phyloP scores from a whole-genome alignment of 2,797 vertebrate genomes.

The Staurois parvus region DNA sequence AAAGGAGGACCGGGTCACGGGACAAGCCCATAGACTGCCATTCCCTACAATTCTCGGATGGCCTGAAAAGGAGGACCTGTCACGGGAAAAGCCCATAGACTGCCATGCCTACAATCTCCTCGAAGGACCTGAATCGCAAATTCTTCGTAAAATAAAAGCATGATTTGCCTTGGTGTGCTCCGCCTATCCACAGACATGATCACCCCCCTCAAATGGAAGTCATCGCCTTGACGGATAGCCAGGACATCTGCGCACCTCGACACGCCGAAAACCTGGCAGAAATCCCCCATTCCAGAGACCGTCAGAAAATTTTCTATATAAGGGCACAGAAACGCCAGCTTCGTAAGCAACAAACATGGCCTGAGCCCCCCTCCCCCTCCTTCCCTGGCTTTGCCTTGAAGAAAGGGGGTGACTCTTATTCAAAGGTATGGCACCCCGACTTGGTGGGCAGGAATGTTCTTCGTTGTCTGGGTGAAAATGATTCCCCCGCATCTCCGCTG shows the following conservation, averaged over 20 bases:
- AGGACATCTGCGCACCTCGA: conserved; percentile 36
- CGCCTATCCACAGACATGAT: too few species aligned
- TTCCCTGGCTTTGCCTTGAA: conserved; percentile 30
- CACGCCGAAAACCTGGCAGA: conserved; percentile 29
- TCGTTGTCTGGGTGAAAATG: too few species aligned
- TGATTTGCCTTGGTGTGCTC: too few species aligned
- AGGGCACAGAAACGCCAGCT: conserved; percentile 44
- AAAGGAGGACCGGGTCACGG: too few species aligned
- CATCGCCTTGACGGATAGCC: not conserved
- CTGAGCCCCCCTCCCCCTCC: not conserved
- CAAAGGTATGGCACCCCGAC: conserved; percentile 55
- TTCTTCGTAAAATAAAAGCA: too few species aligned
- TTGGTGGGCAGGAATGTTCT: conserved; percentile 46
- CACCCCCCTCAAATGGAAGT: not conserved
- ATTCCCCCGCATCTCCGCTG: not conserved
- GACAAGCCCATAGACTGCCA: too few species aligned
- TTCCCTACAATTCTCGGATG: too few species aligned
- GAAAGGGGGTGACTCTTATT: conserved; percentile 34
- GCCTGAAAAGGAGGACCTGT: too few species aligned
- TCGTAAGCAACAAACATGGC: conserved; percentile 45
- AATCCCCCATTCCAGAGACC: not conserved
- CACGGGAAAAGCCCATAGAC: too few species aligned
- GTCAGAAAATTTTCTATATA: conserved; percentile 51
- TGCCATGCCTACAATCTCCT: not conserved
- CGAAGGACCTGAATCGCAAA: not conserved